Evolutionary conservation across 2,113 vertebrate species (phyloP).

Genomic region (Egretta garzetta): DNA sequence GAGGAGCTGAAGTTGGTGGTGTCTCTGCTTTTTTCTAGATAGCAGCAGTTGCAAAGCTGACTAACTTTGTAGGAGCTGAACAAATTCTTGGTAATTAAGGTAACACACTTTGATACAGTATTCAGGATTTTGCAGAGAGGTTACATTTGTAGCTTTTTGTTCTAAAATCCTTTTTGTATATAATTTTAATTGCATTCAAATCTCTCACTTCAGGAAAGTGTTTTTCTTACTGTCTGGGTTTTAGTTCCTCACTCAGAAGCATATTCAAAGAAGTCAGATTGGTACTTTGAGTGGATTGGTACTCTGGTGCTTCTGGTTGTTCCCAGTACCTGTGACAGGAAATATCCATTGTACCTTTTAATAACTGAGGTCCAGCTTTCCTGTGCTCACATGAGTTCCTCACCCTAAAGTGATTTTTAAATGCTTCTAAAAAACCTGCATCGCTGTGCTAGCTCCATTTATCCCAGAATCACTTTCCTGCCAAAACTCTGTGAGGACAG

Average conservation of each 20-base stretch:
- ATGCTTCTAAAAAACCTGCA: neutral
- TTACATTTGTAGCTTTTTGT: neutral
- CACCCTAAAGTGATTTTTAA: neutral
- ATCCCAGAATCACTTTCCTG: neutral
- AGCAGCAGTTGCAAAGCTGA: neutral
- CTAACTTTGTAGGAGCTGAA: neutral
- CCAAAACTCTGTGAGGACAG: neutral
- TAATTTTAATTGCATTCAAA: neutral
- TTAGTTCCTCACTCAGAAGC: neutral
- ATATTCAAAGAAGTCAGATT: neutral
- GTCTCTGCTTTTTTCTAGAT: neutral
- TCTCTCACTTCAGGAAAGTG: neutral
- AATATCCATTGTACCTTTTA: neutral
- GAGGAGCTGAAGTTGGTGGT: neutral
- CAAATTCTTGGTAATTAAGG: neutral
- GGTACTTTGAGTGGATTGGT: neutral
- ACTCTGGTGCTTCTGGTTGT: neutral
- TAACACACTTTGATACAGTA: neutral
- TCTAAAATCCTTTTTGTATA: neutral
- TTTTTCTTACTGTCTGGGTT: neutral
- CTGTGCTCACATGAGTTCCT: neutral
- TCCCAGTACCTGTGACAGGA: neutral
- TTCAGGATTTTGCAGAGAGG: neutral
- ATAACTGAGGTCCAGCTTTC: neutral
- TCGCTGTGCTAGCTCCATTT: neutral